Percentiles rank a stretch among this genome's conserved stretches.
Conservation (phyloP, 2,113 vertebrate species). For the Alouatta palliata region DNA sequence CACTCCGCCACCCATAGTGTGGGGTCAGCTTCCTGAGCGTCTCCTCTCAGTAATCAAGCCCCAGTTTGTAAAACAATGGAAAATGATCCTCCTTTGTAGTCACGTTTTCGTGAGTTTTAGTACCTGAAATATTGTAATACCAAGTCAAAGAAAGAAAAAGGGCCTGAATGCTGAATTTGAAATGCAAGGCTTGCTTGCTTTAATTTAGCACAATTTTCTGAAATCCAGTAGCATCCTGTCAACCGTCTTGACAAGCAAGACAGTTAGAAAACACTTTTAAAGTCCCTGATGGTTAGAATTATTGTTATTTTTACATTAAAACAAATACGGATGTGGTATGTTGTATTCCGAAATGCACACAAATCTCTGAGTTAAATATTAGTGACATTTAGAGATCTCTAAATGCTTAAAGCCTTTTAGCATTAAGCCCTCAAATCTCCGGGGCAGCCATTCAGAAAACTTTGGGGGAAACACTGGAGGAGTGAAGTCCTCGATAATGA, state of each 20-base stretch:
- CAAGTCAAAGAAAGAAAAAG: not conserved
- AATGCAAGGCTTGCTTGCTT: not conserved
- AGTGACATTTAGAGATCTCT: not conserved
- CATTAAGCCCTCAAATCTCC: not conserved
- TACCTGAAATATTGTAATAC: not conserved
- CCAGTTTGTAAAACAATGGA: not conserved
- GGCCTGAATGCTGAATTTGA: not conserved
- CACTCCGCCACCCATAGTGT: not conserved
- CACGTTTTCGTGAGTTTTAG: not conserved
- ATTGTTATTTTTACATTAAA: not conserved
- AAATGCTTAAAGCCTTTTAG: not conserved
- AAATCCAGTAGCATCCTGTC: not conserved
- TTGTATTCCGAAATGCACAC: not conserved
- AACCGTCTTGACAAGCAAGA: not conserved
- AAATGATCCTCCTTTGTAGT: not conserved
- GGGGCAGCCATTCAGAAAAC: not conserved
- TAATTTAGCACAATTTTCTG: not conserved
- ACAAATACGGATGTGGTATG: not conserved
- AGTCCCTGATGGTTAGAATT: not conserved
- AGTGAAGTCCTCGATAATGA: not conserved
- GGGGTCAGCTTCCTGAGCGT: not conserved
- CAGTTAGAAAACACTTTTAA: not conserved
- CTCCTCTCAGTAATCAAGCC: not conserved
- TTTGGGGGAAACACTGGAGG: not conserved
- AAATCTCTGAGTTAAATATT: constrained; percentile 16